These are phyloP conservation scores for Drosophila bunnanda DNA, from an alignment of 2,888 invertebrate species.

Conservation along the genomic window DNA sequence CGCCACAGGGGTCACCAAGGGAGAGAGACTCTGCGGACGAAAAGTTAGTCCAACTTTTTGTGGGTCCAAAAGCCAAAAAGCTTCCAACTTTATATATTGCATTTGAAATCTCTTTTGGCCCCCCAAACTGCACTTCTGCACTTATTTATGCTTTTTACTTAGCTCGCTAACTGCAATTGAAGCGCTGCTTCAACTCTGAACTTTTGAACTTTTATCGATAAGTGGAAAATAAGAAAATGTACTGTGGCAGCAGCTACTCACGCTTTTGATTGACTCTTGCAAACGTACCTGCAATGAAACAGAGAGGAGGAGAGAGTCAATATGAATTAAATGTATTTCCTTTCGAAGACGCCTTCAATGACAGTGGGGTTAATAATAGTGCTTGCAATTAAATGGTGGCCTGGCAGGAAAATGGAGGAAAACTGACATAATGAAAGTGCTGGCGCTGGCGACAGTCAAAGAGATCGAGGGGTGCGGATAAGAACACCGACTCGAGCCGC, in stretches of 20 bases:
- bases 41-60: slow-evolving; percentile 25
- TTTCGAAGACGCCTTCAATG: not conserved
- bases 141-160: slow-evolving; percentile 31
- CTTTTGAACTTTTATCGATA: slow-evolving; percentile 60
- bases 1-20: slow-evolving; percentile 21
- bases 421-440: slow-evolving; percentile 47
- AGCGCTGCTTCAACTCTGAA: slow-evolving; percentile 46
- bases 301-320: slow-evolving; percentile 29
- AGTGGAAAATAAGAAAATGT: slow-evolving; percentile 58
- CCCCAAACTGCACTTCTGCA: slow-evolving; percentile 25
- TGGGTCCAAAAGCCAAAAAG: slow-evolving; percentile 3
- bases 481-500: slow-evolving; percentile 36
- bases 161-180: slow-evolving; percentile 34
- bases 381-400: slow-evolving; percentile 34
- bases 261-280: slow-evolving; percentile 66
- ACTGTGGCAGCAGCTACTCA: slow-evolving; percentile 67
- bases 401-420: slow-evolving; percentile 4
- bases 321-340: slow-evolving; percentile 40
- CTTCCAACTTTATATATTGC: slow-evolving; percentile 28
- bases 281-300: slow-evolving; percentile 75
- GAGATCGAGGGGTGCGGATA: slow-evolving; percentile 23
- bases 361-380: slow-evolving; percentile 13
- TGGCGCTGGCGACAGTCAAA: slow-evolving; percentile 18
- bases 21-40: not conserved
- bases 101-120: slow-evolving; percentile 38